These are phyloP conservation scores for Grammomys dolichurus DNA, from an alignment of 2,113 vertebrate genomes.

Conservation along the genomic window DNA sequence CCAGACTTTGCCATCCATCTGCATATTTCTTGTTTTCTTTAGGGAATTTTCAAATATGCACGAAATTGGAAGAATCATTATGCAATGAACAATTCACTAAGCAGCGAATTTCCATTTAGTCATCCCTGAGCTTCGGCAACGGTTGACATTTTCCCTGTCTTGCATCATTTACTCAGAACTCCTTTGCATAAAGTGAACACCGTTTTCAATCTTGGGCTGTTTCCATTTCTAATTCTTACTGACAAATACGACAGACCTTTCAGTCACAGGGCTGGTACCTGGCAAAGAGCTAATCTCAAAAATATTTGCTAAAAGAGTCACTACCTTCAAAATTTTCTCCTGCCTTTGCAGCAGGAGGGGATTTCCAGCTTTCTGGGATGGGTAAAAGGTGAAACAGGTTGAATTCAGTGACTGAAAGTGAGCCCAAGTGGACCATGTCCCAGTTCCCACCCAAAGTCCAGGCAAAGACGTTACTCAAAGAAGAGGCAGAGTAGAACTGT, in stretches of 20 bases:
- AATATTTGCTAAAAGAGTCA: background rate
- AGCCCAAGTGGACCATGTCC: background rate
- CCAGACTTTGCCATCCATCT: background rate
- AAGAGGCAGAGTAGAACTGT: too few species aligned
- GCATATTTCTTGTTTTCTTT: background rate
- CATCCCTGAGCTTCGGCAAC: background rate
- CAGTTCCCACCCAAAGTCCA: background rate
- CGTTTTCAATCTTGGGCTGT: background rate
- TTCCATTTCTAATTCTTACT: slow-evolving; percentile 42
- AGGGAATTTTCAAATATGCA: background rate
- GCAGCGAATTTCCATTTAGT: background rate
- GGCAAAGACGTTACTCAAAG: background rate
- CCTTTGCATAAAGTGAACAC: background rate
- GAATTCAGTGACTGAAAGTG: background rate
- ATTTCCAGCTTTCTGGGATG: background rate
- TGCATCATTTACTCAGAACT: background rate
- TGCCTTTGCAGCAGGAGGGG: background rate
- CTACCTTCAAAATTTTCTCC: background rate
- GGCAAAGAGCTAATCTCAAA: slow-evolving; percentile 30
- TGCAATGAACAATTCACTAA: background rate
- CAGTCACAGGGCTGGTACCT: background rate
- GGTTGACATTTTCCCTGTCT: background rate
- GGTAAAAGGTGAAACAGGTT: background rate
- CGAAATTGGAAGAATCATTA: background rate
- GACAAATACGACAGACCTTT: background rate